Evolutionary conservation across 2,888 invertebrate species (phyloP).

Genomic region (Ochlodes sylvanus): DNA sequence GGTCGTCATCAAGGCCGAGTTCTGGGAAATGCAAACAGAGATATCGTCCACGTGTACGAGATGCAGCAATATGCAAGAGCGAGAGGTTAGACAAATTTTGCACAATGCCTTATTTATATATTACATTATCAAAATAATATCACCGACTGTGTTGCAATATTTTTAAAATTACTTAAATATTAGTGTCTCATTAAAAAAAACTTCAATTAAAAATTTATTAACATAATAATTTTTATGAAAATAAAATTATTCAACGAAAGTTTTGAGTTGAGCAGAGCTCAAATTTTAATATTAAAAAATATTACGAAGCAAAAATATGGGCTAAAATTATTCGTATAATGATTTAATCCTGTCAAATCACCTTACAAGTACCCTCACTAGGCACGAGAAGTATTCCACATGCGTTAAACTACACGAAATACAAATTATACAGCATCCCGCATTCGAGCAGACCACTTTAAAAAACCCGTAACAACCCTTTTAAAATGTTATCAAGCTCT

Average conservation of each 20-base stretch:
- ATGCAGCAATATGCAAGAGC: background rate
- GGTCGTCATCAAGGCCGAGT: background rate
- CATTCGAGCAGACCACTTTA: constrained; percentile 28
- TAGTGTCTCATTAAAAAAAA: background rate
- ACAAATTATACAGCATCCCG: constrained; percentile 21
- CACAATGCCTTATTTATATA: no score
- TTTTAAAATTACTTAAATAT: background rate
- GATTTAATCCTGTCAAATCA: constrained; percentile 29
- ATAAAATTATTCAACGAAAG: background rate
- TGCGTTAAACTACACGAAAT: constrained; percentile 30
- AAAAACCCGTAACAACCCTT: constrained; percentile 32
- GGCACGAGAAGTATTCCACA: constrained; percentile 3
- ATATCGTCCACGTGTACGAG: background rate
- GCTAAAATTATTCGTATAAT: constrained; percentile 11
- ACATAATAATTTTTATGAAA: no score
- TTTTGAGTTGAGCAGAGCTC: background rate
- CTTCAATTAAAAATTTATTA: background rate
- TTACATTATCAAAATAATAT: no score
- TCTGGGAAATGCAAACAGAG: background rate
- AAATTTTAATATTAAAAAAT: constrained; percentile 6
- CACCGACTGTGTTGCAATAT: no score
- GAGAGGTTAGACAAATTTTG: no score
- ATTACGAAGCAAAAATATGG: constrained; percentile 10
- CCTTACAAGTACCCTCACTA: constrained; percentile 12
- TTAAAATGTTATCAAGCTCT: constrained; percentile 34